Base-by-base conservation (phyloP, 1,140 invertebrate species). In the Sitophilus oryzae region DNA sequence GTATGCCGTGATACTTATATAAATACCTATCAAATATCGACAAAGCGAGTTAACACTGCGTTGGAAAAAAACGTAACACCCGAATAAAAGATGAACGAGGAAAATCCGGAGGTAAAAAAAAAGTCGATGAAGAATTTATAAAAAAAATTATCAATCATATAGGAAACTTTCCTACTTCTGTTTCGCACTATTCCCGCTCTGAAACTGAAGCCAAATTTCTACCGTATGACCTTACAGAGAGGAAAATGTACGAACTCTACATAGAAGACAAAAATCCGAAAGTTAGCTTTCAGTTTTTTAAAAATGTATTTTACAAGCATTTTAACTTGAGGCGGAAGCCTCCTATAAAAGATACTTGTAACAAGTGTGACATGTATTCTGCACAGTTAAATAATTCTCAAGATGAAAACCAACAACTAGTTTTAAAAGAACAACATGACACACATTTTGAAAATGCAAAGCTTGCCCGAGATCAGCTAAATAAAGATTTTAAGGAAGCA, bases 291-390 rank as follows among this genome's bases (percentile, higher is more conserved):
- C 37, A 40, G 37, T 40, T 40, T 14, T 40, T 6, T 40, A 38
- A 35, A 37, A 49, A 49, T 14, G 21, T 49, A 35, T 49, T 49
- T 49, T 16, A 49, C 2, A 16, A 49, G 20, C n/a, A 49, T 36
- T 49, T 49, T 18, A 36, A 49, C 15, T 21, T 49, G 15, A 35
- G 19, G 20, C 23, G 23, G 15, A 49, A 49, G 9, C 35, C 46
- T 2, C 34, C 34, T 14, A 37, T 37, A 19, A 38, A 49, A 49
- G 46, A 49, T 1, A 49, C 25, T 18, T 49, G 46, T 37, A 49
- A 18, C 16, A 37, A 9, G 15, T 49, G 46, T 37, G 46, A 49
- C 34, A 37, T 14, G 34, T 37, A 18, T 36, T 18, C 1, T 37
- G 6, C 15, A 36, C 3, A 57, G 52, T 45, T 45, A n/a, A n/a